Evolutionary conservation across 2,797 vertebrate genomes (phyloP).

Genomic region (Epinephelus awoara): DNA sequence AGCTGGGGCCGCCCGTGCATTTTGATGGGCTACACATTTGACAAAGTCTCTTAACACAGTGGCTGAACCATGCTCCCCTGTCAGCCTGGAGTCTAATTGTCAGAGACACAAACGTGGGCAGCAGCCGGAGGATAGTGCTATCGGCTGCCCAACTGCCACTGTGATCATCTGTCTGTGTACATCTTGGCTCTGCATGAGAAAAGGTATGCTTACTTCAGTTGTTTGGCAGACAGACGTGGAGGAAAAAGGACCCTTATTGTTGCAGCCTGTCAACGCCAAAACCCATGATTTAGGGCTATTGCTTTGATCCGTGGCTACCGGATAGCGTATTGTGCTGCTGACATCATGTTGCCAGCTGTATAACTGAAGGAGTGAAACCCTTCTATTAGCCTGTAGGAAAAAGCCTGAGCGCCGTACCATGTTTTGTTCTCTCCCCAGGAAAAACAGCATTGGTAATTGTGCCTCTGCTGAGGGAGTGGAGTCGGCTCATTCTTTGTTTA

Average conservation of each 20-base stretch:
- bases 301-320: conserved; percentile 76
- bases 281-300: conserved; percentile 71
- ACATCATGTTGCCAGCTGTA: conserved; percentile 67
- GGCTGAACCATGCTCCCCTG: conserved; percentile 78
- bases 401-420: conserved; percentile 53
- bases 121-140: conserved; percentile 73
- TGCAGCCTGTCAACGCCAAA: conserved; percentile 74
- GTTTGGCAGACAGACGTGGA: conserved; percentile 67
- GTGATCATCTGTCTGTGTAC: conserved; percentile 79
- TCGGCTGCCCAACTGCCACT: conserved; percentile 75
- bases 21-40: conserved; percentile 83
- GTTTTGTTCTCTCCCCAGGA: conserved; percentile 80
- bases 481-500: conserved; percentile 83
- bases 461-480: conserved; percentile 78
- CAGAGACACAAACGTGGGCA: conserved; percentile 79
- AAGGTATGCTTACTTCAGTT: conserved; percentile 71
- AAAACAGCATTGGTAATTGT: conserved; percentile 83
- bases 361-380: conserved; percentile 72
- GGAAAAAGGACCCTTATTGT: conserved; percentile 73
- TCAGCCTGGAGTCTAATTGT: conserved; percentile 85
- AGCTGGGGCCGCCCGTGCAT: conserved; percentile 78
- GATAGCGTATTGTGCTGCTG: conserved; percentile 74
- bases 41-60: conserved; percentile 85
- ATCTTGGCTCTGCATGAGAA: conserved; percentile 66
- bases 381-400: conserved; percentile 78